Evolutionary conservation across 2,888 invertebrate species (phyloP), one percentile per base, ranked within the genome.

Genomic region (Thecocarcelia acutangulata): DNA sequence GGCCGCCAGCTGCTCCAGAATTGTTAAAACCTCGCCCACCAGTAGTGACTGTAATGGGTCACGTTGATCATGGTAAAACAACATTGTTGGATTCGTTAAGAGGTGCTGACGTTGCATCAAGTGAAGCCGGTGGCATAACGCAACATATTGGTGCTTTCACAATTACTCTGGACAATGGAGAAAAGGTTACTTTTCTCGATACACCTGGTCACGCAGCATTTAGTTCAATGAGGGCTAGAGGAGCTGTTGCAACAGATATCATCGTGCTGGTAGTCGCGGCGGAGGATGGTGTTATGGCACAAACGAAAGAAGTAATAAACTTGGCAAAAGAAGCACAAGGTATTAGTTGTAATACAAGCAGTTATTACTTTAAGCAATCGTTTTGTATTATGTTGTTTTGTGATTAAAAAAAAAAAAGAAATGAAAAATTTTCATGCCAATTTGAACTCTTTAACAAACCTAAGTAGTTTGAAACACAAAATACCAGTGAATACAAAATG

Each of bases 161-260:
- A 87, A 96, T 96, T 92, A 90, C 84, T 44, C 69, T 96, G 19
- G 88, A 93, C 0, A 93, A 93, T n/a, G 96, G 95, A 0, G 95
- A 96, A 54, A 92, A 90, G 68, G 94, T 99, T 15, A 99, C 99
- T 11, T 99, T 99, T 92, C 92, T 99, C 85, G 99, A 99, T 92
- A 99, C 99, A 11, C 99, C 99, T 4, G 99, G 99, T 0, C 99
- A 99, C 92, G 98, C 99, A 3, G 99, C 99, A 0, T 99, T 99
- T 90, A 93, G 93, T 59, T 93, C 97, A 1, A 98, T 99, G 98
- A 92, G 99, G 70, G 94, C 95, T 9, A 93, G 99, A 61, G 99
- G 99, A n/a, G 98, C 99, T 0, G 92, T 93, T 86, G 94, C 95
- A 70, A 99, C 99, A 0, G 99, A 99, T 90, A 94, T 99, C 69